phyloP scores from a whole-genome alignment of 2,797 vertebrate species.

The Bufotes viridis region DNA sequence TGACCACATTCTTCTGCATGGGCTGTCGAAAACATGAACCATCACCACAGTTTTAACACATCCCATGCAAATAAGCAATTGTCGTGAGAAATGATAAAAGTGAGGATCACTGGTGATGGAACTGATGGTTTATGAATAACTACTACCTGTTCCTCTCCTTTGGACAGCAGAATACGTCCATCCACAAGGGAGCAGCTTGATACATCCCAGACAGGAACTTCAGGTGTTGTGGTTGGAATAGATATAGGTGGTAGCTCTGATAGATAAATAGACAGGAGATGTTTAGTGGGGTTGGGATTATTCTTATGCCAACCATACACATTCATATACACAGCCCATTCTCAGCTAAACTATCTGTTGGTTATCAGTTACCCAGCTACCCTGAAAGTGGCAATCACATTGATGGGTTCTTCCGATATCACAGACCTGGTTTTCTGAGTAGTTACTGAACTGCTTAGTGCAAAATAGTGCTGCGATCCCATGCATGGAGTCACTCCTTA shows the following conservation, averaged over 20 bases:
- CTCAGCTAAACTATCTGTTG: background rate
- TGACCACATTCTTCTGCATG: background rate
- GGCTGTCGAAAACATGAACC: background rate
- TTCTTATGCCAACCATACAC: background rate
- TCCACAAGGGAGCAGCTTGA: constrained; percentile 83
- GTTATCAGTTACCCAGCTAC: no score
- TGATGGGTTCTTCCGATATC: no score
- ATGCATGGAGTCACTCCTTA: no score
- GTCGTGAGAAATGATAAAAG: background rate
- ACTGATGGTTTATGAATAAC: background rate
- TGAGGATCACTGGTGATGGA: background rate
- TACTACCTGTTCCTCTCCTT: constrained; percentile 84
- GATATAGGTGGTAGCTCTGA: background rate
- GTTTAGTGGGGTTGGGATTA: background rate
- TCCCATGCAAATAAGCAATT: background rate
- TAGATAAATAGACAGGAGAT: background rate
- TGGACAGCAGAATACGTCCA: constrained; percentile 83
- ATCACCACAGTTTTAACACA: background rate
- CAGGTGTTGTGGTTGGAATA: constrained; percentile 73
- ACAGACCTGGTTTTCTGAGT: no score
- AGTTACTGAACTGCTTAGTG: background rate
- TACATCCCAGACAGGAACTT: constrained; percentile 87
- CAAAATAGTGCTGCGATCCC: no score
- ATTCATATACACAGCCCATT: background rate
- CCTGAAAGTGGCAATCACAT: no score